Evolutionary conservation across 2,797 vertebrate genomes (phyloP).

Genomic region (Xyrichtys novacula): DNA sequence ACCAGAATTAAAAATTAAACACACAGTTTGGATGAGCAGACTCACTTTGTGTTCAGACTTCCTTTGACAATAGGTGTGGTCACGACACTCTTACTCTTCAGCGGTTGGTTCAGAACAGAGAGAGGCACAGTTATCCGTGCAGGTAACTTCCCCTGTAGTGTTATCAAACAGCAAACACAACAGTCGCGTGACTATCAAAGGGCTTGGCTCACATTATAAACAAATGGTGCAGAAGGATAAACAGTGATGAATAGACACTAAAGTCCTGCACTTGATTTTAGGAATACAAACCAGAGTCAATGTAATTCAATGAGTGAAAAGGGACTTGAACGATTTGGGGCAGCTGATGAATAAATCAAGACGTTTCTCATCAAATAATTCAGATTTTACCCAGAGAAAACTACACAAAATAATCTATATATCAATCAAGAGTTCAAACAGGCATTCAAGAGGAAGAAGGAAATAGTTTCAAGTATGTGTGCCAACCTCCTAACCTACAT

Average conservation of each 20-base stretch:
- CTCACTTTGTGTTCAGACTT: constrained; percentile 96
- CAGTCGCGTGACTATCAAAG: constrained; percentile 1
- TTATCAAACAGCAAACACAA: constrained; percentile 13
- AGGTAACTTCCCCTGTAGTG: constrained; percentile 93
- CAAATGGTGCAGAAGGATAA: neutral
- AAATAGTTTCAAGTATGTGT: too few species aligned
- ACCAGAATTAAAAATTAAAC: too few species aligned
- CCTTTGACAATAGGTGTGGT: constrained; percentile 96
- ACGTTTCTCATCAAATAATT: too few species aligned
- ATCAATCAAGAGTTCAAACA: too few species aligned
- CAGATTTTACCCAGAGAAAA: too few species aligned
- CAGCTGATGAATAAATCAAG: neutral
- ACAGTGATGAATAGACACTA: neutral
- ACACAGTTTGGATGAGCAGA: neutral
- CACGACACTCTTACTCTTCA: constrained; percentile 96
- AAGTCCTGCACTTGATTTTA: neutral
- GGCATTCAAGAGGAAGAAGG: too few species aligned
- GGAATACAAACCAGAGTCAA: neutral
- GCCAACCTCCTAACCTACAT: too few species aligned
- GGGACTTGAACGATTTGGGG: neutral
- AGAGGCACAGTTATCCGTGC: constrained; percentile 95
- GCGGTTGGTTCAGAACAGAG: constrained; percentile 95
- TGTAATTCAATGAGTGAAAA: neutral
- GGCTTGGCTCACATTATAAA: neutral
- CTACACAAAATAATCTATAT: too few species aligned